Base-by-base conservation (phyloP, 2,888 invertebrate species). In the Drosophila paranaensis region DNA sequence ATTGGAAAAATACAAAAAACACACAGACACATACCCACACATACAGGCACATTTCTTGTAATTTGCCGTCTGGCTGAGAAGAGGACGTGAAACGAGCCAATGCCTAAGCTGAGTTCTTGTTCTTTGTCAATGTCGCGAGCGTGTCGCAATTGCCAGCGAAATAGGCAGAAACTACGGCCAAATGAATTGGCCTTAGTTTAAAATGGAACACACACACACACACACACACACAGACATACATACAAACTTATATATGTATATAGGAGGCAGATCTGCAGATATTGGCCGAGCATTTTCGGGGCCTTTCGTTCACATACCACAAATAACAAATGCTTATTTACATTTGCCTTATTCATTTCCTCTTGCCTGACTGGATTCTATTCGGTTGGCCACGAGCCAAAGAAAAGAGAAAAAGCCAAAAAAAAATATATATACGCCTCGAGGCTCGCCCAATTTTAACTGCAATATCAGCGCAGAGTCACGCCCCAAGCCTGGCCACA, bases 121-220 rank as follows among this genome's bases (percentile, higher is more conserved):
- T 70, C 61, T 71, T 74, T 74, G 79, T 46, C 75, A 78, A 77
- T 74, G 77, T 74, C 79, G 79, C 75, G 75, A 74, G 70, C 79
- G 70, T 70, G 60, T 58, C 63, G 61, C 73, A 76, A 63, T 77
- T 77, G 63, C 60, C 62, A 56, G 53, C 42, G 48, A 65, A 60
- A 27, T 46, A 45, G 50, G 20, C 27, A 40, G 54, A 54, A 40
- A 42, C 60, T 57, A 20, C 6, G 62, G 37, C 56, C 65, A 77
- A 74, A 65, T 65, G 69, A 74, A 74, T 76, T 66, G 54, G 61
- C 73, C 73, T 56, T 58, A 55, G 64, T 72, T 71, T 66, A 65
- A 55, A 51, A 65, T 67, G 61, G 11, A 53, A 37, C 14, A 35
- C 40, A 30, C 14, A 35, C 40, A 35, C 27, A 48, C 11, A 43